Evolutionary conservation across 2,888 invertebrate genomes (phyloP), one percentile per base, ranked within the genome.

Genomic region (Alcis repandata): DNA sequence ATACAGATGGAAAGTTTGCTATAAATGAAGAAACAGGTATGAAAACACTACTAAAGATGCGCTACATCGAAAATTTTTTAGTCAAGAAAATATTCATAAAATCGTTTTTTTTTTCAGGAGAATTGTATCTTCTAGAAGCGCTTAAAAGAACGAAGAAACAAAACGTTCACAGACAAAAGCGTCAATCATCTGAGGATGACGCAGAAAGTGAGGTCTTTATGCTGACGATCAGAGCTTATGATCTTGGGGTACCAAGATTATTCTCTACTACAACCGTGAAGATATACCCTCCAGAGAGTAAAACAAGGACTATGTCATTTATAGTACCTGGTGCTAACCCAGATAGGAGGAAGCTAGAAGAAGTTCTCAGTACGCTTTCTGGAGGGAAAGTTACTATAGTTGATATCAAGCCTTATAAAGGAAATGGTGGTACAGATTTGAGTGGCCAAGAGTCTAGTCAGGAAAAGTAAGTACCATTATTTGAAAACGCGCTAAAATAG

Each of bases 191-290:
- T 59, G 88, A 92, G 49, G 73, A 76, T 32, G 84, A 92, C 57
- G 81, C 88, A 68, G 94, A 93, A 70, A 92, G 89, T 71, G 92
- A 94, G 77, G 91, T 95, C 15, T 95, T 95, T 72, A 93, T 95
- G n/a, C 86, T 98, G 7, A 96, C 95, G 59, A 95, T 96, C 13
- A 94, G 97, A 80, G 98, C 97, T 1, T 97, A 97, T 81, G 98
- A 98, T 88, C 94, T 97, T 68, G 98, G 98, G 0, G 95, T 97
- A 1, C 98, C 98, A 1, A 96, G 96, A 80, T 90, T 96, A 63
- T 96, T 94, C 71, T 95, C 96, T 17, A 95, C 95, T 38, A 95
- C 97, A 13, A 95, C 95, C 63, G 95, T 98, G 7, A 95, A 96
- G 76, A 94, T 98, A 63, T 96, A 96, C 88, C 97, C 97, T 56